Percentiles rank a stretch among this genome's conserved stretches.
phyloP scores from a whole-genome alignment of 2,888 invertebrate species.

The Plebejus argus region DNA sequence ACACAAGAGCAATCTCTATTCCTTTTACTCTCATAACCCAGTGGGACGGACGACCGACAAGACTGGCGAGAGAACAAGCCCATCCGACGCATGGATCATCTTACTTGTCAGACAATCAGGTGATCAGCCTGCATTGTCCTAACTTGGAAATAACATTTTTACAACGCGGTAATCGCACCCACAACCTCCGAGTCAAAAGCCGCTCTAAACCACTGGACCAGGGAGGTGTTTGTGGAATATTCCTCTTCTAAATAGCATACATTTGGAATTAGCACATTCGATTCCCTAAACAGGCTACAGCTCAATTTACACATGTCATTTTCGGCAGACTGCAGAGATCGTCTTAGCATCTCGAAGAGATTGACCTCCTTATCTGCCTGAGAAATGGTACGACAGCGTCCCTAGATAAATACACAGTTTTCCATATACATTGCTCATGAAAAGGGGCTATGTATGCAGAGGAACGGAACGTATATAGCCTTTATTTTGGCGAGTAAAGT shows the following conservation, averaged over 20 bases:
- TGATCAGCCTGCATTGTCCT: too few relatives aligned
- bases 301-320: conserved; percentile 1
- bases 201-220: too few relatives aligned
- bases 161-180: too few relatives aligned
- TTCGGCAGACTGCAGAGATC: background rate
- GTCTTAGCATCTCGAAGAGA: conserved; percentile 10
- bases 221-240: background rate
- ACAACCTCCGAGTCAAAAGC: too few relatives aligned
- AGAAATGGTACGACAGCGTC: background rate
- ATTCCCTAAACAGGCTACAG: too few relatives aligned
- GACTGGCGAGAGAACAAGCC: too few relatives aligned
- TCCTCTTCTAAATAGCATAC: background rate
- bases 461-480: background rate
- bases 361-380: conserved; percentile 10
- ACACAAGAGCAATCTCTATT: too few relatives aligned
- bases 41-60: too few relatives aligned
- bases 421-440: background rate
- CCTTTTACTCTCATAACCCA: too few relatives aligned
- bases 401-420: background rate
- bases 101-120: too few relatives aligned
- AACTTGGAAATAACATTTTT: too few relatives aligned
- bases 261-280: background rate
- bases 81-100: too few relatives aligned
- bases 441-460: background rate
- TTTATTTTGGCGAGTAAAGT: background rate